These are phyloP conservation scores for Edolisoma coerulescens DNA, from an alignment of 2,113 vertebrate genomes.

Conservation along the genomic window DNA sequence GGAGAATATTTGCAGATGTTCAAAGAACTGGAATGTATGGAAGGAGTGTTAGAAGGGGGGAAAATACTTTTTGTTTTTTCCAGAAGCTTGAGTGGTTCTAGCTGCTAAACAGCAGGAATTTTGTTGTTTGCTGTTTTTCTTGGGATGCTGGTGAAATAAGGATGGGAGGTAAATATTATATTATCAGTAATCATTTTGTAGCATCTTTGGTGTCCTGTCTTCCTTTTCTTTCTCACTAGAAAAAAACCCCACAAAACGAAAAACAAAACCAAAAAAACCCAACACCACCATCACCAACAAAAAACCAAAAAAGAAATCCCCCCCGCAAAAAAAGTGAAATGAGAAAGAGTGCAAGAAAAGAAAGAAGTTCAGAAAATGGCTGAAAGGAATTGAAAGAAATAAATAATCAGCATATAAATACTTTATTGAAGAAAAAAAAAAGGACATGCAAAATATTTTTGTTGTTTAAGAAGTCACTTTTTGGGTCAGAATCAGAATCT, in stretches of 20 bases:
- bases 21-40: neutral
- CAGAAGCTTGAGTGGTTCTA: neutral
- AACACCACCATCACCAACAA: no score
- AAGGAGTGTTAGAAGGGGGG: neutral
- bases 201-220: neutral
- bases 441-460: neutral
- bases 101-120: neutral
- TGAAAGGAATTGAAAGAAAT: neutral
- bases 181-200: neutral
- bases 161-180: neutral
- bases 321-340: neutral
- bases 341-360: neutral
- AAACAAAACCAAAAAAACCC: neutral
- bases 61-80: neutral
- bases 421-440: neutral
- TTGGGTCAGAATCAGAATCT: neutral
- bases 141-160: neutral
- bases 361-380: neutral
- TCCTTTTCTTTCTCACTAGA: neutral
- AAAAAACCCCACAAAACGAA: no score
- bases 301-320: no score
- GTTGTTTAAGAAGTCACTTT: neutral
- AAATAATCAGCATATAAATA: neutral
- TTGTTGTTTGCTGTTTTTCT: neutral
- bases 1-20: neutral